These are phyloP conservation scores for Spilogale gracilis DNA, from an alignment of 2,113 vertebrate species.

Conservation along the genomic window DNA sequence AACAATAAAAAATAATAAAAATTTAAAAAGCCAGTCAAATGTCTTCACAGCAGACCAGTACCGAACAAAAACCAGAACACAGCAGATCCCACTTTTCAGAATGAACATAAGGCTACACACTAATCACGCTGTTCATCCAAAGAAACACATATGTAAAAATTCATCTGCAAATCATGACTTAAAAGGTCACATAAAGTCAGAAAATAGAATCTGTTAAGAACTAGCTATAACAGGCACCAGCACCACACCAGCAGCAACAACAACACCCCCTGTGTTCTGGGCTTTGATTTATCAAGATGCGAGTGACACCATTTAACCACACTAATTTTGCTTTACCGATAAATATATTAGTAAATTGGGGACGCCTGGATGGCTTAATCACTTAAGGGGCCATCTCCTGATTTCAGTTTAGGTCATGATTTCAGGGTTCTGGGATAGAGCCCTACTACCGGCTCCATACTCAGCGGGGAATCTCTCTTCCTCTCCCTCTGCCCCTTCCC, in stretches of 20 bases:
- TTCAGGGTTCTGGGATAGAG: neutral
- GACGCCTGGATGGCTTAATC: neutral
- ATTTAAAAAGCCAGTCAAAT: neutral
- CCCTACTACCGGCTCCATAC: neutral
- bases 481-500: neutral
- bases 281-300: neutral
- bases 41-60: neutral
- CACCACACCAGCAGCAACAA: too few species aligned
- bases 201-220: neutral
- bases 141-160: conserved; percentile 17
- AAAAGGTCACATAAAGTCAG: neutral
- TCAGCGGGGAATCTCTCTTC: neutral
- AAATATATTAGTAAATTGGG: neutral
- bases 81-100: neutral
- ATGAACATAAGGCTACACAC: neutral
- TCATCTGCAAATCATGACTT: neutral
- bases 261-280: neutral
- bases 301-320: neutral
- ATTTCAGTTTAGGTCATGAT: neutral
- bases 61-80: neutral
- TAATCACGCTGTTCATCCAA: neutral
- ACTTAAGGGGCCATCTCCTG: neutral
- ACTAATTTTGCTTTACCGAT: neutral
- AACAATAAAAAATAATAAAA: too few species aligned
- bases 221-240: neutral